Conservation (phyloP, 2,888 invertebrate genomes). For the Stomorhina lunata region DNA sequence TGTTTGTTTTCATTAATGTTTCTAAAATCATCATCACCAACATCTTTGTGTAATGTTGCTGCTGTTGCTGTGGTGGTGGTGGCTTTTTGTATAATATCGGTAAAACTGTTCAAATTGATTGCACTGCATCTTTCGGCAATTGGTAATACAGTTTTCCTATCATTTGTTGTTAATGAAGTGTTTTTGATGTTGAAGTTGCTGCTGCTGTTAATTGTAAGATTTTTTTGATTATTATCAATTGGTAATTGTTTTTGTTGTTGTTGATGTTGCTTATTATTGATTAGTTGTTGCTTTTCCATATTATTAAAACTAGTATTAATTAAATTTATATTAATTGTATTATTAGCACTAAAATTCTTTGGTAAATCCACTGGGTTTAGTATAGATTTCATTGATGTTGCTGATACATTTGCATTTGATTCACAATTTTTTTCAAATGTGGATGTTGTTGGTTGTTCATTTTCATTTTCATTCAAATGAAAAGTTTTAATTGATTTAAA, state of each 20-base stretch:
- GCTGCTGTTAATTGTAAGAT: constrained; percentile 64
- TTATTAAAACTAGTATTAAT: constrained; percentile 73
- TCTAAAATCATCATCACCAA: constrained; percentile 56
- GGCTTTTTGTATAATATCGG: constrained; percentile 77
- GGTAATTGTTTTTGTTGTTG: constrained; percentile 61
- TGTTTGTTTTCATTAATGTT: background rate
- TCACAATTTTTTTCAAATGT: constrained; percentile 23
- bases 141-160: constrained; percentile 64
- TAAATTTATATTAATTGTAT: constrained; percentile 67
- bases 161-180: constrained; percentile 46
- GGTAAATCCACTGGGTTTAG: constrained; percentile 80
- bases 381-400: constrained; percentile 77
- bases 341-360: constrained; percentile 79
- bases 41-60: constrained; percentile 74
- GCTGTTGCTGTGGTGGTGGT: constrained; percentile 75
- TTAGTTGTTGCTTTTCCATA: constrained; percentile 65
- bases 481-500: constrained; percentile 54
- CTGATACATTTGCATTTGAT: constrained; percentile 55
- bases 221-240: constrained; percentile 48
- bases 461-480: constrained; percentile 55
- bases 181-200: constrained; percentile 62
- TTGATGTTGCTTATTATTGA: constrained; percentile 41
- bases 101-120: constrained; percentile 71
- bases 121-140: constrained; percentile 68
- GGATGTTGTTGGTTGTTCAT: constrained; percentile 54